A percentile compares a stretch with the other conserved stretches of the same genome.
Conservation (phyloP, 2,797 vertebrate species). For the Lophotriccus pileatus region DNA sequence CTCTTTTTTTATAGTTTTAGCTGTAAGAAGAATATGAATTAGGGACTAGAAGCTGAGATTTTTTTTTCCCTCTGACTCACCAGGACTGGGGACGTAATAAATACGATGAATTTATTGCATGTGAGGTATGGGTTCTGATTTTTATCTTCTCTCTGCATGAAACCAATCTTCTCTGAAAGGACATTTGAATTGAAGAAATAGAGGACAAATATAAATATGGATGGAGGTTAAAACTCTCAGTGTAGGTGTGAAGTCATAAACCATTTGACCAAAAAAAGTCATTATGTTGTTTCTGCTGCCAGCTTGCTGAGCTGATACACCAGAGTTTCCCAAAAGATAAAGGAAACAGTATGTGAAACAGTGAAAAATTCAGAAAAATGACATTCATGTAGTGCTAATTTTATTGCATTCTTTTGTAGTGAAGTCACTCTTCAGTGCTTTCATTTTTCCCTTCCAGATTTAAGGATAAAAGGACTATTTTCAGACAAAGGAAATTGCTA, state of each 20-base stretch:
- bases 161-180: conserved; percentile 81
- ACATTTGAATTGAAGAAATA: conserved; percentile 78
- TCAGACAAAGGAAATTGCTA: conserved; percentile 29
- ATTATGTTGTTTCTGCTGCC: conserved; percentile 71
- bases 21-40: not conserved
- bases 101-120: conserved; percentile 70
- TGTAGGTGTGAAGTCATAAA: conserved; percentile 74
- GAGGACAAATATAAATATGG: conserved; percentile 78
- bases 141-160: conserved; percentile 75
- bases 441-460: conserved; percentile 26
- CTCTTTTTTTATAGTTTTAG: not conserved
- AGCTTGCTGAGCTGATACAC: conserved; percentile 56
- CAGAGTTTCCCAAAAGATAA: conserved; percentile 38
- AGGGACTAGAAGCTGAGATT: not conserved
- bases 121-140: conserved; percentile 70
- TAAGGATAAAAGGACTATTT: conserved; percentile 1
- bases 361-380: conserved; percentile 33
- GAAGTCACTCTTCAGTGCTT: conserved; percentile 21
- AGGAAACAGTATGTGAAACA: conserved; percentile 54
- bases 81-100: not conserved
- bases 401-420: conserved; percentile 26
- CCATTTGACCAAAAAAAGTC: conserved; percentile 68
- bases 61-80: not conserved
- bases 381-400: conserved; percentile 27
- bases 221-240: conserved; percentile 75